Conservation (phyloP, 1,140 invertebrate genomes). For the Apolygus lucorum region DNA sequence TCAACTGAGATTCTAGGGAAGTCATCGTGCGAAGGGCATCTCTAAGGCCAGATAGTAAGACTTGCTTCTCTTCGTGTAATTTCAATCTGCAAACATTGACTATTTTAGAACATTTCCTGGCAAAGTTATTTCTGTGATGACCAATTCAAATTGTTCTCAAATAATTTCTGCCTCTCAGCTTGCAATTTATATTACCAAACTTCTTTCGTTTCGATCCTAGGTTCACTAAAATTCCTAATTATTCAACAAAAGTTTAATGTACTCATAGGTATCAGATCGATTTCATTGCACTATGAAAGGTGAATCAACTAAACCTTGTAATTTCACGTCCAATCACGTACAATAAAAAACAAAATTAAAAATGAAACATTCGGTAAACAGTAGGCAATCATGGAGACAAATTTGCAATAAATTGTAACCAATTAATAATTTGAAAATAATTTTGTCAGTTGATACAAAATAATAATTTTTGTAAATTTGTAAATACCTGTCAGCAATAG, state of each 20-base stretch:
- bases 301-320: no score
- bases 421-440: slow-evolving; percentile 1
- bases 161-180: not conserved
- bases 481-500: slow-evolving; percentile 67
- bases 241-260: no score
- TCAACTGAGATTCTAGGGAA: slow-evolving; percentile 81
- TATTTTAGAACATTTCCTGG: no score
- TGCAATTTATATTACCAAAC: not conserved
- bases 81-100: slow-evolving; percentile 27
- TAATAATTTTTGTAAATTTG: not conserved
- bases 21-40: slow-evolving; percentile 84
- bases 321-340: no score
- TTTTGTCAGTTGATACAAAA: slow-evolving; percentile 8
- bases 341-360: slow-evolving; percentile 16
- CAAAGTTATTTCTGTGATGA: not conserved
- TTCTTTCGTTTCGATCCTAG: no score
- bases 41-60: slow-evolving; percentile 73
- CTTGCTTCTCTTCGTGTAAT: slow-evolving; percentile 84
- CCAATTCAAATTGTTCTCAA: not conserved
- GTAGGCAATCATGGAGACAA: no score
- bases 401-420: slow-evolving; percentile 14
- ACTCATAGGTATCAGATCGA: no score
- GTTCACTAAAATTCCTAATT: no score
- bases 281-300: no score
- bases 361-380: no score